These are phyloP conservation scores for Lithobates sylvaticus DNA, from an alignment of 2,797 vertebrate species.

Conservation along the genomic window DNA sequence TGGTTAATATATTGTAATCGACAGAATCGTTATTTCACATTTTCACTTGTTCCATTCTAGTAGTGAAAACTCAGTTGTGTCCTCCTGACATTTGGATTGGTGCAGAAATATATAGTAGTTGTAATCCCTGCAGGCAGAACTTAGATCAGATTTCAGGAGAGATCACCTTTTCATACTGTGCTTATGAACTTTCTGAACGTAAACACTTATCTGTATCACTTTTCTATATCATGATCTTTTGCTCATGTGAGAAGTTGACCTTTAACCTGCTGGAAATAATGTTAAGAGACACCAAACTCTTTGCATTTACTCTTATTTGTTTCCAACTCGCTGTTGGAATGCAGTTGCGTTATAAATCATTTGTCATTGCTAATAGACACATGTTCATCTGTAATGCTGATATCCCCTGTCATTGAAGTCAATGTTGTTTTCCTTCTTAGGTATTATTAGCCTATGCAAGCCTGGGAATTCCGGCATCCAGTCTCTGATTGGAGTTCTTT, in stretches of 20 bases:
- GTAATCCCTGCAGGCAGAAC: no score
- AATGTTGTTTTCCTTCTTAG: not conserved
- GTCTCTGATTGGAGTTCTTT: no score
- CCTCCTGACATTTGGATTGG: no score
- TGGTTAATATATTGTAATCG: no score
- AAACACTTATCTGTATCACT: not conserved
- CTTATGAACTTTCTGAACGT: not conserved
- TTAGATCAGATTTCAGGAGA: not conserved
- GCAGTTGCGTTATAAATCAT: not conserved
- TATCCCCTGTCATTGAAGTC: not conserved
- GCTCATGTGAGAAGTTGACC: not conserved
- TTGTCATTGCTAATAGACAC: no score
- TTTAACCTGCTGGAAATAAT: not conserved
- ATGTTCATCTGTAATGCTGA: not conserved
- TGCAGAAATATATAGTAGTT: no score
- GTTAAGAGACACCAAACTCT: not conserved
- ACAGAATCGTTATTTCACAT: no score
- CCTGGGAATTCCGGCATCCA: no score
- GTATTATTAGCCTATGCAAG: no score
- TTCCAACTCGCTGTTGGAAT: not conserved
- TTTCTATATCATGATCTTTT: not conserved
- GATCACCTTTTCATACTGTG: not conserved
- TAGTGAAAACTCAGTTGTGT: no score
- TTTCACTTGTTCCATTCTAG: no score
- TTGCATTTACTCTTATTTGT: not conserved